A percentile compares a stretch with the other conserved stretches of the same genome.
These are phyloP conservation scores for Oenanthe melanoleuca DNA, from an alignment of 2,113 vertebrate genomes.

Conservation along the genomic window DNA sequence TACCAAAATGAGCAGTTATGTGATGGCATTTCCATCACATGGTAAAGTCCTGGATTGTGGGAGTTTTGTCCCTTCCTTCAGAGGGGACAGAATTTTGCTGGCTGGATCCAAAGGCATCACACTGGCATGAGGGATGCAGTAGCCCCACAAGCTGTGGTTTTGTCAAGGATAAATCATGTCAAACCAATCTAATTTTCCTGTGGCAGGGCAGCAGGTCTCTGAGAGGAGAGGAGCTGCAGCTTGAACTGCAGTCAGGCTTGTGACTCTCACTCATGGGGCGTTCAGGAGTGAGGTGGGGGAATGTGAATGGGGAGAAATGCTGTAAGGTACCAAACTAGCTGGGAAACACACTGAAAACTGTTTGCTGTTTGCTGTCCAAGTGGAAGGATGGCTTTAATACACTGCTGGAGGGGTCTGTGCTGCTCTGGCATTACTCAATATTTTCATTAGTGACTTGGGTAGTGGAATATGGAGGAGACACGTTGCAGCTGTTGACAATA, in stretches of 20 bases:
- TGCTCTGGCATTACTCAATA: constrained; percentile 8
- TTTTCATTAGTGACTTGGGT: constrained; percentile 5
- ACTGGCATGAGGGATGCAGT: not conserved
- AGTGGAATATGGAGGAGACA: not conserved
- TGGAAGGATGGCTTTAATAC: not conserved
- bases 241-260: not conserved
- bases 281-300: not conserved
- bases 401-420: not conserved
- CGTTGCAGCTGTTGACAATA: not conserved
- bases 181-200: not conserved
- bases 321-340: not conserved
- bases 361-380: not conserved
- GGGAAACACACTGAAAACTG: not conserved
- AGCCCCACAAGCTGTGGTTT: not conserved
- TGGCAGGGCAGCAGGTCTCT: not conserved
- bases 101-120: not conserved
- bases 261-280: not conserved
- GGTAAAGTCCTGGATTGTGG: not conserved
- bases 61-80: not conserved
- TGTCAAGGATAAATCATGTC: constrained; percentile 2
- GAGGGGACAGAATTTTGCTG: not conserved
- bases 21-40: not conserved
- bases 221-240: not conserved
- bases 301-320: not conserved
- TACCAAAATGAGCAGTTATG: accelerated